These are phyloP conservation scores for zebrafish (Danio rerio) DNA, from an alignment of 2,113 vertebrate genomes.

Conservation along the genomic window DNA sequence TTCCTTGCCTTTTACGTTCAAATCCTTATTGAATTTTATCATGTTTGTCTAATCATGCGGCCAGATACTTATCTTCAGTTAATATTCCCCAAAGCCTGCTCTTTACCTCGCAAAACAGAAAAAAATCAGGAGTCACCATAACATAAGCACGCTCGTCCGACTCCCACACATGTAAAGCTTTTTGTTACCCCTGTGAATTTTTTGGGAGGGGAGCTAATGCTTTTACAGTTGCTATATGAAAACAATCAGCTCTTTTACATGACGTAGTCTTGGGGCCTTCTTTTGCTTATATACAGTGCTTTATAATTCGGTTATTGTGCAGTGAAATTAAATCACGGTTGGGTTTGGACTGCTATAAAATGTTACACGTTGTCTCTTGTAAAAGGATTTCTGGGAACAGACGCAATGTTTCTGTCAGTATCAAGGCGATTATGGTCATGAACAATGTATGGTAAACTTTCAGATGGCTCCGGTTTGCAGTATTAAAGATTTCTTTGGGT, in stretches of 20 bases:
- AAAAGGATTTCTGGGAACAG: slow-evolving; percentile 52
- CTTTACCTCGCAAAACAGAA: slow-evolving; percentile 24
- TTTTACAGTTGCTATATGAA: slow-evolving; percentile 42
- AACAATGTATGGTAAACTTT: background rate
- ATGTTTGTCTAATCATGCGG: slow-evolving; percentile 73
- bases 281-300: slow-evolving; percentile 33
- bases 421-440: background rate
- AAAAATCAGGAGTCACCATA: slow-evolving; percentile 66
- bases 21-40: slow-evolving; percentile 74
- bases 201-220: slow-evolving; percentile 28
- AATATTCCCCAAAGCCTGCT: slow-evolving; percentile 62
- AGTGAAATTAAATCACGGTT: slow-evolving; percentile 60
- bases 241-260: slow-evolving; percentile 29
- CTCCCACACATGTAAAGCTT: slow-evolving; percentile 25
- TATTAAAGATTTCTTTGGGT: background rate
- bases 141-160: slow-evolving; percentile 51
- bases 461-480: background rate
- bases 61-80: slow-evolving; percentile 71
- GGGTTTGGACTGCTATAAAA: slow-evolving; percentile 48
- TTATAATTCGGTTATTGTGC: slow-evolving; percentile 47
- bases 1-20: slow-evolving; percentile 67
- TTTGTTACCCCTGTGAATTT: slow-evolving; percentile 27
- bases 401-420: slow-evolving; percentile 14
- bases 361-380: slow-evolving; percentile 31
- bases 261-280: slow-evolving; percentile 12